These are phyloP conservation scores for Aix galericulata DNA, from an alignment of 2,113 vertebrate species.

Conservation along the genomic window DNA sequence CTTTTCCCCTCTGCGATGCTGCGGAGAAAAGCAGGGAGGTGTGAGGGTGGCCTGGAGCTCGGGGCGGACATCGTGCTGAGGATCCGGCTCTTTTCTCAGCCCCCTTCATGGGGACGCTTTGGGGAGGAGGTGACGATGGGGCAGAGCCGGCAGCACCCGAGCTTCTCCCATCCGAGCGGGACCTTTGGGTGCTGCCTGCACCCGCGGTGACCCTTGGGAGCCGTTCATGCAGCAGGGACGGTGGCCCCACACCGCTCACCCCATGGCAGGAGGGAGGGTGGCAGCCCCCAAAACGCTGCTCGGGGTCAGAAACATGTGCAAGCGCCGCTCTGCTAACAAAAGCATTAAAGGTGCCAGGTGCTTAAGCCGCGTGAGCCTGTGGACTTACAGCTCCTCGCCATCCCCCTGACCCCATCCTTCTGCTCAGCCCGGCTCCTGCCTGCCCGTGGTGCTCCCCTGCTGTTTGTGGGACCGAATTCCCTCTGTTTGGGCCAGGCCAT, in stretches of 20 bases:
- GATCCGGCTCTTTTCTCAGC: too few relatives aligned
- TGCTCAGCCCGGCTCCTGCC: rapidly evolving
- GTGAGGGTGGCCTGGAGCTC: neutral
- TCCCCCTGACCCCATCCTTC: neutral
- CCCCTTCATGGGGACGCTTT: neutral
- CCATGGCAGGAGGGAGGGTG: neutral
- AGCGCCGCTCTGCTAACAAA: rapidly evolving
- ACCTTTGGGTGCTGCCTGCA: rapidly evolving
- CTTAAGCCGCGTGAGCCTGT: neutral
- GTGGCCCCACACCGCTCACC: too few relatives aligned
- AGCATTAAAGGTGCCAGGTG: neutral
- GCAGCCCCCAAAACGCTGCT: neutral
- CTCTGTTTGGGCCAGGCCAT: rapidly evolving
- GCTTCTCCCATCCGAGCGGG: rapidly evolving
- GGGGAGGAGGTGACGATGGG: rapidly evolving
- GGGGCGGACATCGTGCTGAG: neutral
- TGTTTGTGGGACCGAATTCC: rapidly evolving
- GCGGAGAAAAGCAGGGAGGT: neutral
- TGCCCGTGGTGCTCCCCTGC: neutral
- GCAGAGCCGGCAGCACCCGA: rapidly evolving
- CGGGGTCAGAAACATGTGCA: rapidly evolving
- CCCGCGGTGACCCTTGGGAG: neutral
- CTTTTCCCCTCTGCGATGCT: neutral
- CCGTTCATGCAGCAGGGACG: rapidly evolving
- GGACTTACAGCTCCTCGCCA: neutral